phyloP scores from a whole-genome alignment of 2,888 invertebrate genomes.

The Meandrusa payeni region DNA sequence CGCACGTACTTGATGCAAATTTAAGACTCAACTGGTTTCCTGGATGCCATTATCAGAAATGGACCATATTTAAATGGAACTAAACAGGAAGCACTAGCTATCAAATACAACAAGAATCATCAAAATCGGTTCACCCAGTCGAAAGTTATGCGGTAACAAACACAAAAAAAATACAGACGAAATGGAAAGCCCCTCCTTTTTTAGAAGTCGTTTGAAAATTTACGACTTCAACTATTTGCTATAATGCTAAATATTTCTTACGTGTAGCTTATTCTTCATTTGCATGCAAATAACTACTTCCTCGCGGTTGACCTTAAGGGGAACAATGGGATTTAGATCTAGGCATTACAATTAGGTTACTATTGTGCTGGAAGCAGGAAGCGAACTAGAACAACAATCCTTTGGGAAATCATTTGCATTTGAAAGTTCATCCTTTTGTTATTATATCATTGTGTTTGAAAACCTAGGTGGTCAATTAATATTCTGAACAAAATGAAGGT shows the following conservation, averaged over 20 bases:
- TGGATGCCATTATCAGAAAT: conserved; percentile 21
- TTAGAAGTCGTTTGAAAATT: too few species aligned
- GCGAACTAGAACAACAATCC: conserved; percentile 29
- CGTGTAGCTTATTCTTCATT: conserved; percentile 30
- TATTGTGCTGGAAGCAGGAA: conserved; percentile 45
- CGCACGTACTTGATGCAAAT: too few species aligned
- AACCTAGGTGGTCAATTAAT: neutral
- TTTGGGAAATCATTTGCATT: conserved; percentile 29
- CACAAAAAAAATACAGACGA: too few species aligned
- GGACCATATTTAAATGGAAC: too few species aligned
- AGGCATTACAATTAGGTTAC: conserved; percentile 62
- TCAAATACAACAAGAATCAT: too few species aligned
- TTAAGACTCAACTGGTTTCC: too few species aligned
- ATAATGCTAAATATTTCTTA: conserved; percentile 20
- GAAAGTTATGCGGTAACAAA: too few species aligned
- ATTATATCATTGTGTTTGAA: conserved; percentile 2
- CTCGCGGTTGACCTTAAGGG: conserved; percentile 46
- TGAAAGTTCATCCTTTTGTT: conserved; percentile 9
- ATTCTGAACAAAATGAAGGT: too few species aligned
- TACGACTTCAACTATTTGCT: too few species aligned
- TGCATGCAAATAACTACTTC: conserved; percentile 52
- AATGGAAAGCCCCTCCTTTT: too few species aligned
- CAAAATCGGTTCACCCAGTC: too few species aligned
- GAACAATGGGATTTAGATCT: conserved; percentile 58
- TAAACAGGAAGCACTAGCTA: too few species aligned